Evolutionary conservation across 2,888 invertebrate species (phyloP).

Genomic region (Zaprionus lineosus): DNA sequence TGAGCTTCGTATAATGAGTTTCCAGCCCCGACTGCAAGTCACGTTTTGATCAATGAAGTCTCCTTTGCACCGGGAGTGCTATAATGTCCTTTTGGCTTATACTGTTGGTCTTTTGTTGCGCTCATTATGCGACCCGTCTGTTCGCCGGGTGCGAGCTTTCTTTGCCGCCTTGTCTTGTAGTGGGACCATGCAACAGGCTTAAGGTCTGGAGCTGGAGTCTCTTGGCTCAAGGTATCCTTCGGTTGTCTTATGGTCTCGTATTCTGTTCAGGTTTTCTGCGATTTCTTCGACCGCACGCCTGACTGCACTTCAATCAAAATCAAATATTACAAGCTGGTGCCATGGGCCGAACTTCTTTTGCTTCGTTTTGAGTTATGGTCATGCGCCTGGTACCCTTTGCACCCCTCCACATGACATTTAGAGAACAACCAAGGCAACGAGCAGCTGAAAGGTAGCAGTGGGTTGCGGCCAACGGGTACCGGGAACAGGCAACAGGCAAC

Average conservation of each 20-base stretch:
- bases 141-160: not conserved
- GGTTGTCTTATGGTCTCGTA: constrained; percentile 1
- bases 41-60: constrained; percentile 36
- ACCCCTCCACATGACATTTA: not conserved
- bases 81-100: constrained; percentile 44
- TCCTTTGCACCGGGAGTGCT: constrained; percentile 27
- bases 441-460: not conserved
- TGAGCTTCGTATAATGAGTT: too few species aligned
- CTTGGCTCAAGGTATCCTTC: not conserved
- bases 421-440: not conserved
- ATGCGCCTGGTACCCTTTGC: constrained; percentile 11
- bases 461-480: too few species aligned
- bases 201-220: not conserved
- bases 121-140: constrained; percentile 39
- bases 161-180: constrained; percentile 2
- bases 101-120: constrained; percentile 35
- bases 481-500: constrained; percentile 19
- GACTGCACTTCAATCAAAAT: constrained; percentile 73
- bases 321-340: constrained; percentile 61
- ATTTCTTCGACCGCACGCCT: constrained; percentile 67
- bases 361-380: constrained; percentile 48
- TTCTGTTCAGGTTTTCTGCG: constrained; percentile 50
- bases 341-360: constrained; percentile 6
- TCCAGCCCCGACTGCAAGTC: constrained; percentile 21
- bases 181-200: constrained; percentile 60